phyloP scores from a whole-genome alignment of 1,140 invertebrate genomes.

The Teleopsis dalmanni region DNA sequence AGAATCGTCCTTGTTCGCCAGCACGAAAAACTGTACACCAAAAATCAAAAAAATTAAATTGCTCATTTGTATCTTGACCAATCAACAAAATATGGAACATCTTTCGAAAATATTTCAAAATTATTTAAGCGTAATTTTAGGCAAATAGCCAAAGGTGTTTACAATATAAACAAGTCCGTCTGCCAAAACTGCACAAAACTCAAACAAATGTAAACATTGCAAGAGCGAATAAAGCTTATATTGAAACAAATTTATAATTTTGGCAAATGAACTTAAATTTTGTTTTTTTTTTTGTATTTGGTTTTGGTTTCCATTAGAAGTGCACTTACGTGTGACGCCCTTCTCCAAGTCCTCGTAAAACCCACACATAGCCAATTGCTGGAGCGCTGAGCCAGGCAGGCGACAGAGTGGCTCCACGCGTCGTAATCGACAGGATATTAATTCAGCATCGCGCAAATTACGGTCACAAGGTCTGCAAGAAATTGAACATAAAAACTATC shows the following conservation, averaged over 20 bases:
- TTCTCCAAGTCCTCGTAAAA: conserved; percentile 73
- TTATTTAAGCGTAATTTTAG: conserved; percentile 4
- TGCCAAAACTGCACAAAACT: too few relatives aligned
- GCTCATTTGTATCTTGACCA: too few relatives aligned
- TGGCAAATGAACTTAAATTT: too few relatives aligned
- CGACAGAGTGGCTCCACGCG: conserved; percentile 59
- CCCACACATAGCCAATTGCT: conserved; percentile 63
- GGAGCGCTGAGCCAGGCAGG: conserved; percentile 61
- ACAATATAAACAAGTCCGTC: too few relatives aligned
- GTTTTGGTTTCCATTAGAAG: background rate
- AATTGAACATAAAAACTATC: background rate
- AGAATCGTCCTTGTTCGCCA: conserved; percentile 68
- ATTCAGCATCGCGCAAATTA: conserved; percentile 60
- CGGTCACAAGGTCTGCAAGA: conserved; percentile 60
- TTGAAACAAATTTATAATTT: background rate
- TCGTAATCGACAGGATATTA: conserved; percentile 54
- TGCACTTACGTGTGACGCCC: conserved; percentile 66
- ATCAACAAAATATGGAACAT: background rate
- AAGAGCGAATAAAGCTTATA: too few relatives aligned
- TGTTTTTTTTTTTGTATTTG: background rate
- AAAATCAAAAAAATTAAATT: conserved; percentile 7
- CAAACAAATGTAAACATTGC: background rate
- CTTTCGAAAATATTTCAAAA: too few relatives aligned
- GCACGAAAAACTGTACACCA: conserved; percentile 64
- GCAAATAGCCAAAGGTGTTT: too few relatives aligned